Percentiles rank a stretch among this genome's conserved stretches.
Conservation (phyloP, 2,888 invertebrate species). For the Vesta saturnalis region DNA sequence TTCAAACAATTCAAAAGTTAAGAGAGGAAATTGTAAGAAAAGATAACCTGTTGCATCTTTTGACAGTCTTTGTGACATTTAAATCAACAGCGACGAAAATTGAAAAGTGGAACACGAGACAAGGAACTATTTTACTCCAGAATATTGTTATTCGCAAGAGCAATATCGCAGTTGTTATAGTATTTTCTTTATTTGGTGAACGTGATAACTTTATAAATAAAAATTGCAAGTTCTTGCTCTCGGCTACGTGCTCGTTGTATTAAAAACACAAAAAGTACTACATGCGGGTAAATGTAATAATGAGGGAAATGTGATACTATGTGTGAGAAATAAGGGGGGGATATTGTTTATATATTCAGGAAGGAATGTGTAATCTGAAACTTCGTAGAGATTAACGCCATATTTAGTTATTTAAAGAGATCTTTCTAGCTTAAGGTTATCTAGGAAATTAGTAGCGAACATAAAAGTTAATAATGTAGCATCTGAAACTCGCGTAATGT, state of each 20-base stretch:
- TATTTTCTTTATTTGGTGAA: constrained; percentile 25
- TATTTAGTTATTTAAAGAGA: constrained; percentile 24
- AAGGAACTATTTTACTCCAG: neutral
- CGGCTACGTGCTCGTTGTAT: constrained; percentile 16
- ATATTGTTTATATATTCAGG: constrained; percentile 35
- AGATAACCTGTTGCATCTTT: neutral
- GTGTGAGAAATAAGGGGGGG: constrained; percentile 21
- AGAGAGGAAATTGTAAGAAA: too few species aligned
- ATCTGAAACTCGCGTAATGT: neutral
- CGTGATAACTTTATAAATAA: constrained; percentile 32
- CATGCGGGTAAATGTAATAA: constrained; percentile 27
- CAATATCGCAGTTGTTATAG: constrained; percentile 23
- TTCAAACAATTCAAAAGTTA: too few species aligned
- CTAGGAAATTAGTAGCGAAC: constrained; percentile 3
- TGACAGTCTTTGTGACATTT: neutral
- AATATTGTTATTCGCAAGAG: constrained; percentile 27
- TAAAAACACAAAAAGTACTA: constrained; percentile 17
- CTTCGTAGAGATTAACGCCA: constrained; percentile 14
- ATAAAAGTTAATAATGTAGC: constrained; percentile 11
- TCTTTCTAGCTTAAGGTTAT: neutral
- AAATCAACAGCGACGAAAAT: neutral
- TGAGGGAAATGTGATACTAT: constrained; percentile 32
- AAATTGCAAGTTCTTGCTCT: constrained; percentile 21
- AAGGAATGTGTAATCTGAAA: constrained; percentile 27
- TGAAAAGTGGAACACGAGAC: neutral